Evolutionary conservation across 2,888 invertebrate species (phyloP).

Genomic region (Epistrophe grossulariae): DNA sequence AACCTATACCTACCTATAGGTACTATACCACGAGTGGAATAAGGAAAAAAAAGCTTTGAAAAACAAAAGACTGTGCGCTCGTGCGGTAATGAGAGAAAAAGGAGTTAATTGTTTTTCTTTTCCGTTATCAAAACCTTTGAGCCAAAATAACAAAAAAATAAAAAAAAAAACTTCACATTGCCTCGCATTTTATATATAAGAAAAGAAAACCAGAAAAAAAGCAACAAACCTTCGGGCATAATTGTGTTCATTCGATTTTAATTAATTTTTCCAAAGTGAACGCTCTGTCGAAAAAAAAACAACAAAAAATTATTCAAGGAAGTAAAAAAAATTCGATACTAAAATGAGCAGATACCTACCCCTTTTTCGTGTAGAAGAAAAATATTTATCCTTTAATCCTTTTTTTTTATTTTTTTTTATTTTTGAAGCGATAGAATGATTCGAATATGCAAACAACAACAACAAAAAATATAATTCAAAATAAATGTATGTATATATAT

Average conservation of each 20-base stretch:
- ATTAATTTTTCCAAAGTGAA: constrained; percentile 67
- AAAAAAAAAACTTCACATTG: constrained; percentile 13
- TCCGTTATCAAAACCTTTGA: constrained; percentile 45
- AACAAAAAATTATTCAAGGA: constrained; percentile 29
- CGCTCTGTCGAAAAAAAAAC: background rate
- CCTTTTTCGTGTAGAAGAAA: constrained; percentile 24
- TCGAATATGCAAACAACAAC: constrained; percentile 3
- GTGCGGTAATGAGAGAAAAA: constrained; percentile 44
- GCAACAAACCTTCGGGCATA: constrained; percentile 55
- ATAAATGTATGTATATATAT: no score
- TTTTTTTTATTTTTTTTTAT: constrained; percentile 29
- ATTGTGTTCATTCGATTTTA: constrained; percentile 73
- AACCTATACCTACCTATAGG: no score
- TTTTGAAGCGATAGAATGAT: constrained; percentile 20
- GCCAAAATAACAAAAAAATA: constrained; percentile 22
- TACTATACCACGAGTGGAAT: no score
- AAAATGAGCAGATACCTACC: constrained; percentile 41
- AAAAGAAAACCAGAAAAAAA: constrained; percentile 25
- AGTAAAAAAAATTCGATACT: constrained; percentile 42
- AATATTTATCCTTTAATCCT: constrained; percentile 74
- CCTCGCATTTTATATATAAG: constrained; percentile 3
- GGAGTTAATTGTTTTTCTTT: constrained; percentile 58
- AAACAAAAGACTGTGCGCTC: constrained; percentile 20
- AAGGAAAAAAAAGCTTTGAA: constrained; percentile 7
- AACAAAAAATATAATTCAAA: constrained; percentile 1